A percentile compares a stretch with the other conserved stretches of the same genome.
phyloP scores from a whole-genome alignment of 2,888 invertebrate genomes.

The Odontocolon sp. region DNA sequence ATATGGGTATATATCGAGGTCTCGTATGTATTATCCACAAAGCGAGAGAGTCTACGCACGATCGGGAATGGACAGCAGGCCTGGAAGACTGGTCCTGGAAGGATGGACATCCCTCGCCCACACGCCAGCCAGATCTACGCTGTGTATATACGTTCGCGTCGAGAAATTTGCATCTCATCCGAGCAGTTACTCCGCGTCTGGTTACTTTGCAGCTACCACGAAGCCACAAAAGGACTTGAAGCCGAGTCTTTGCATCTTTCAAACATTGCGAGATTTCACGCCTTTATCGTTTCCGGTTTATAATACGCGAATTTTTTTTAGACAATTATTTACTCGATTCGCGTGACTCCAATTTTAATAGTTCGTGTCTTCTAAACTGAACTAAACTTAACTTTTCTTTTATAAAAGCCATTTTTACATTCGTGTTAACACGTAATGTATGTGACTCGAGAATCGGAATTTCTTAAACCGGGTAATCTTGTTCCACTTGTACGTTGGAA shows the following conservation, averaged over 20 bases:
- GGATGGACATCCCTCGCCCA: constrained; percentile 75
- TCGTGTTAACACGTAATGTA: no score
- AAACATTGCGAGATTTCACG: neutral
- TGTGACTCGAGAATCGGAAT: no score
- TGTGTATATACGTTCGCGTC: constrained; percentile 11
- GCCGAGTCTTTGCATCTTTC: neutral
- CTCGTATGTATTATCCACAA: no score
- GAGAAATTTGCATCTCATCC: constrained; percentile 71
- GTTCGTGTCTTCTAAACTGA: no score
- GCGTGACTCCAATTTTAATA: no score
- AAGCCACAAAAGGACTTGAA: constrained; percentile 45
- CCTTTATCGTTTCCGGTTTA: neutral
- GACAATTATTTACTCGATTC: no score
- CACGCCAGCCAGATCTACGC: constrained; percentile 66
- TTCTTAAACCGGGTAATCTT: no score
- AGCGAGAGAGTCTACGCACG: neutral
- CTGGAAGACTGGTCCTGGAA: constrained; percentile 67
- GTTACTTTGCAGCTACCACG: constrained; percentile 21
- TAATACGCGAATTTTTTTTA: no score
- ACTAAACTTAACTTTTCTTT: no score
- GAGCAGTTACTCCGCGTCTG: constrained; percentile 35
- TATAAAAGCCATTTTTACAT: no score
- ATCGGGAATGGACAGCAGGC: neutral
- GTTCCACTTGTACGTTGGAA: no score
- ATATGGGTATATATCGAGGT: no score